These are phyloP conservation scores for Heterotis niloticus DNA, from an alignment of 2,113 vertebrate species.

Conservation along the genomic window DNA sequence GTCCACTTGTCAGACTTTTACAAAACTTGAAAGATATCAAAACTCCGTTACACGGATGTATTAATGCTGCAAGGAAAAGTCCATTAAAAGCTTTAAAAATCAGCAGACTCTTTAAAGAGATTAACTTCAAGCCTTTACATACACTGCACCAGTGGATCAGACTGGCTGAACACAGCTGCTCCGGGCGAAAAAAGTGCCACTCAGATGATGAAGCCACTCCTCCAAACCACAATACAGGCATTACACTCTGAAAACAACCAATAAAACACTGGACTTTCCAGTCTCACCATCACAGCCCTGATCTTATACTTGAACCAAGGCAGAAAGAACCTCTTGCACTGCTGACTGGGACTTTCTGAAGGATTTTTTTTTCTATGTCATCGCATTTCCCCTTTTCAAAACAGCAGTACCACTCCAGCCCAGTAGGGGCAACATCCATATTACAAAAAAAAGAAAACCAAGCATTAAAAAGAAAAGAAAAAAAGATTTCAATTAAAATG, in stretches of 20 bases:
- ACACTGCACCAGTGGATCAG: neutral
- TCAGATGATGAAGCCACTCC: neutral
- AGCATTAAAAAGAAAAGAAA: neutral
- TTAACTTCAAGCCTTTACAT: neutral
- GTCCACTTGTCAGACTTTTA: too few relatives aligned
- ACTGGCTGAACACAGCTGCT: neutral
- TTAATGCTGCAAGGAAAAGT: neutral
- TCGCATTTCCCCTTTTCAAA: neutral
- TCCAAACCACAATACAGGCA: neutral
- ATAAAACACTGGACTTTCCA: constrained; percentile 12
- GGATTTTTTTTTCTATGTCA: neutral
- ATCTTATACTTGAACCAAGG: too few relatives aligned
- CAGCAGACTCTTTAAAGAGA: neutral
- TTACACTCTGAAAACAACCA: neutral
- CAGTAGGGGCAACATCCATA: neutral
- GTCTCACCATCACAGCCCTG: neutral
- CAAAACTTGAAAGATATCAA: neutral
- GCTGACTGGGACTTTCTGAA: too few relatives aligned
- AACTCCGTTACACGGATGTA: neutral
- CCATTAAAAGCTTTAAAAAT: neutral
- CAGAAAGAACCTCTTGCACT: too few relatives aligned
- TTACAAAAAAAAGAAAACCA: neutral
- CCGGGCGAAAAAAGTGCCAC: neutral
- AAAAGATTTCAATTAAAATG: neutral
- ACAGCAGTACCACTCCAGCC: neutral